Percentiles rank a stretch among this genome's conserved stretches.
These are phyloP conservation scores for Stegodyphus mimosarum DNA, from an alignment of 1,140 invertebrate species.

Conservation along the genomic window DNA sequence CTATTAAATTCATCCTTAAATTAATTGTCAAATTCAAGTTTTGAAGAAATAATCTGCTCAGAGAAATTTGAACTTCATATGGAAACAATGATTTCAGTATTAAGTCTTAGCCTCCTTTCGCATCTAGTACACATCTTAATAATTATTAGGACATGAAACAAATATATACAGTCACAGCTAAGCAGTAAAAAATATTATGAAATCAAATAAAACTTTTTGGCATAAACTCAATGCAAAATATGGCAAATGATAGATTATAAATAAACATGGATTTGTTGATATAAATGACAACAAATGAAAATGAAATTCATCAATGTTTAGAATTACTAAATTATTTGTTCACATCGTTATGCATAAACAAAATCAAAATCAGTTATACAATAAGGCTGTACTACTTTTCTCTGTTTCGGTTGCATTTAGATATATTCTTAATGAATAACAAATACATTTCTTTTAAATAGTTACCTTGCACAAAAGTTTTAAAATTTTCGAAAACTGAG, in stretches of 20 bases:
- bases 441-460: background rate
- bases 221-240: background rate
- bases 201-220: background rate
- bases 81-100: background rate
- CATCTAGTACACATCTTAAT: background rate
- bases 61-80: background rate
- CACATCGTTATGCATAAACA: background rate
- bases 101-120: background rate
- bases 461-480: no score
- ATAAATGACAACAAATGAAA: background rate
- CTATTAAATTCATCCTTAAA: no score
- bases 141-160: background rate
- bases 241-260: background rate
- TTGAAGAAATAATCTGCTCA: background rate
- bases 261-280: background rate
- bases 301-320: background rate
- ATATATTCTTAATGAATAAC: background rate
- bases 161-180: background rate
- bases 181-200: background rate
- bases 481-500: no score
- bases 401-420: background rate
- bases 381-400: background rate
- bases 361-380: background rate
- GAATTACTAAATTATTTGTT: background rate
- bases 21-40: background rate